Evolutionary conservation across 2,797 vertebrate species (phyloP), one percentile per base, ranked within the genome.

Genomic region (Spea hammondii): DNA sequence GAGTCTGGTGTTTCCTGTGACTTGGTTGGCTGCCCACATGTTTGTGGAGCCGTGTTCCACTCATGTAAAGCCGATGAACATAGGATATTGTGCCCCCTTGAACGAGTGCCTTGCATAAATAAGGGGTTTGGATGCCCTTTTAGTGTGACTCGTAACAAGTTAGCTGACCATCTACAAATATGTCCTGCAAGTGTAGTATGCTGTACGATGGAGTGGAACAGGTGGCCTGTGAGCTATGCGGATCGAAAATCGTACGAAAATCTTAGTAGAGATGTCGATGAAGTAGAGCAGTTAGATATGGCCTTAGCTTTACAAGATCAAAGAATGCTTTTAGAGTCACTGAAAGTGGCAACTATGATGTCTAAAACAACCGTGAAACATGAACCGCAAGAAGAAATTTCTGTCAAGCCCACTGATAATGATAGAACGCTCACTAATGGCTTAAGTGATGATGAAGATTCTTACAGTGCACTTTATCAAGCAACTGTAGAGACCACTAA

Each of bases 201-300:
- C 85, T 99, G 98, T 84, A 99, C 98, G 13, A 99, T 99, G 98
- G 98, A 99, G 85, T 99, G 98, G 98, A 99, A 99, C 84, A 94
- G 98, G 86, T 99, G 98, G 98, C 97, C 98, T 0, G 96, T 99
- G 77, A 99, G 96, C 89, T 99, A 99, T 0, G 93, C 97, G 6
- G 97, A 99, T 84, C 92, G 93, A 82, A 97, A 98, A 88, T 99
- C 97, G 1, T 99, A 99, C 0, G 97, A 99, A 88, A 97, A 96
- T 89, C 88, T 99, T 83, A 99, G 96, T 87, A 96, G 93, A 92
- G 97, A 99, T 84, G 93, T 97, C 72, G 96, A 96, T 84, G 95
- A 96, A 85, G 97, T 99, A 83, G 97, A 99, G 83, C 98, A 99
- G 85, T 88, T 99, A 49, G 98, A 99, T 85, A 98, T 99, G 96